Evolutionary conservation across 1,140 invertebrate species (phyloP).

Genomic region (Drosophila punjabiensis): DNA sequence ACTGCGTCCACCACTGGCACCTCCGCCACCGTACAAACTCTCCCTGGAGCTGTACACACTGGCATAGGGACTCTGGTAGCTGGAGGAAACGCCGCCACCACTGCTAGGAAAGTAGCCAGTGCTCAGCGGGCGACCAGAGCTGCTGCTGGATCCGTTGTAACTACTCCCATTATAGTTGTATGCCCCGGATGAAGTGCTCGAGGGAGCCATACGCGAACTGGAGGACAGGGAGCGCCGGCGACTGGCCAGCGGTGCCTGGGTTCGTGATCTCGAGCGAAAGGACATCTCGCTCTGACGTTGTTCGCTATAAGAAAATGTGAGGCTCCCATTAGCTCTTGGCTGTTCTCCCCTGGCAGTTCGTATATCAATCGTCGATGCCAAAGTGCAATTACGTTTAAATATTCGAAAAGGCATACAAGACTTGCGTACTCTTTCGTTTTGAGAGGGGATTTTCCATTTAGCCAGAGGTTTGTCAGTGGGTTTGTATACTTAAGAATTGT

Average conservation of each 20-base stretch:
- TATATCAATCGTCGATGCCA: conserved; percentile 54
- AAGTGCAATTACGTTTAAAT: conserved; percentile 64
- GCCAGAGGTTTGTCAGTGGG: background rate
- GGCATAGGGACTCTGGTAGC: conserved; percentile 82
- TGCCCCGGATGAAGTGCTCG: conserved; percentile 29
- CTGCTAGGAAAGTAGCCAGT: conserved; percentile 73
- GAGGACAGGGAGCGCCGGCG: conserved; percentile 79
- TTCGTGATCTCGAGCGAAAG: conserved; percentile 83
- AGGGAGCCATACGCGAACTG: conserved; percentile 62
- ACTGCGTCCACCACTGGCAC: conserved; percentile 13
- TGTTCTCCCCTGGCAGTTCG: conserved; percentile 24
- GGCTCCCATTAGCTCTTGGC: conserved; percentile 24
- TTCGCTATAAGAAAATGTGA: conserved; percentile 10
- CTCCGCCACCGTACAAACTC: conserved; percentile 75
- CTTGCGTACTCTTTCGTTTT: conserved; percentile 13
- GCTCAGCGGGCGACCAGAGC: conserved; percentile 68
- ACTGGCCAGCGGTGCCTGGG: conserved; percentile 74
- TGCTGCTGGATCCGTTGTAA: conserved; percentile 59
- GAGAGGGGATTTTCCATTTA: conserved; percentile 2
- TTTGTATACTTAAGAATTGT: background rate
- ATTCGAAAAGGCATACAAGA: conserved; percentile 22
- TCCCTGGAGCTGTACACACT: conserved; percentile 79
- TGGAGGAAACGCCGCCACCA: conserved; percentile 31
- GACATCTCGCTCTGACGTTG: conserved; percentile 66
- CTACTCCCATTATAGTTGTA: conserved; percentile 74